Evolutionary conservation across 2,888 invertebrate genomes (phyloP).

Genomic region (Harpalus rubripes): DNA sequence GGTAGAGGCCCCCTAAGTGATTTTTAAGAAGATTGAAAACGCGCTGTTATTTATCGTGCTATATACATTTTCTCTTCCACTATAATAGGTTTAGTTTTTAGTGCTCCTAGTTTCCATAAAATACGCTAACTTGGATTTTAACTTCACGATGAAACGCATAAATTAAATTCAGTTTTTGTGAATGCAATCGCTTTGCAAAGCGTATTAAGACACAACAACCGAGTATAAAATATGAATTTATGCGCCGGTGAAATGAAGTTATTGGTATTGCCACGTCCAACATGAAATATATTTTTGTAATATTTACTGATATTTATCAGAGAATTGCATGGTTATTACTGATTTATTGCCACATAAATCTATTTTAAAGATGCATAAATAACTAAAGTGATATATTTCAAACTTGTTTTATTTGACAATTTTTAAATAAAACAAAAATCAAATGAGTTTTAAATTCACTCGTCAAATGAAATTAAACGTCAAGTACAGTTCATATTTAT

Average conservation of each 20-base stretch:
- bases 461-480: slow-evolving; percentile 24
- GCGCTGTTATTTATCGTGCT: slow-evolving; percentile 51
- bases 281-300: slow-evolving; percentile 52
- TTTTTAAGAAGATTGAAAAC: slow-evolving; percentile 66
- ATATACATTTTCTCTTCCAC: slow-evolving; percentile 19
- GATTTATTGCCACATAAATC: slow-evolving; percentile 44
- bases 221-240: slow-evolving; percentile 38
- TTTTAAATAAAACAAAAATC: slow-evolving; percentile 33
- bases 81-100: slow-evolving; percentile 51
- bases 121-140: slow-evolving; percentile 45
- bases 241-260: slow-evolving; percentile 27
- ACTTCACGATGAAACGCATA: slow-evolving; percentile 43
- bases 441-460: slow-evolving; percentile 32
- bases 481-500: slow-evolving; percentile 15
- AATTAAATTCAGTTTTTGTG: slow-evolving; percentile 47
- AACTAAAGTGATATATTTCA: slow-evolving; percentile 32
- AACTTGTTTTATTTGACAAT: slow-evolving; percentile 33
- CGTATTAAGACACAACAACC: slow-evolving; percentile 22
- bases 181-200: slow-evolving; percentile 16
- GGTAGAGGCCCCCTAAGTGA: slow-evolving; percentile 49
- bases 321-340: slow-evolving; percentile 46
- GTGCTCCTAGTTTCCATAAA: slow-evolving; percentile 39
- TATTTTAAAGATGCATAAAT: slow-evolving; percentile 49
- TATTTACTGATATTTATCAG: slow-evolving; percentile 49
- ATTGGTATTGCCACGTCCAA: slow-evolving; percentile 40